Conservation (phyloP, 2,797 vertebrate genomes). For the Buceros bicornis region DNA sequence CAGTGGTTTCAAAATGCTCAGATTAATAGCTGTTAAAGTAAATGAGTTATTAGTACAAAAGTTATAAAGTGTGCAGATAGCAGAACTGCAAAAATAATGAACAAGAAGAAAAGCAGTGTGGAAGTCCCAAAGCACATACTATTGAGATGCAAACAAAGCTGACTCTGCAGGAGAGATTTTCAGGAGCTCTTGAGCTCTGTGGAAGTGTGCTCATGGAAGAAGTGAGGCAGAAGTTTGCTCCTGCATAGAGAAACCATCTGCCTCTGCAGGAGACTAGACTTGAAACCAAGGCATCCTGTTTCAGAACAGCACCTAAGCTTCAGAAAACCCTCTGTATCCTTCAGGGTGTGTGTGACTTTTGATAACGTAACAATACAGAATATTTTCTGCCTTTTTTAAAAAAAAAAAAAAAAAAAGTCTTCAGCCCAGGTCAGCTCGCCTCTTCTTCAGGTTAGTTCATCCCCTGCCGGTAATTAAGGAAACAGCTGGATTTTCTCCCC, state of each 20-base stretch:
- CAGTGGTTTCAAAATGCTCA: not conserved
- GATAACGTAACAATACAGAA: not conserved
- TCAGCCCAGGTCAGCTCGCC: not conserved
- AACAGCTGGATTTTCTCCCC: not conserved
- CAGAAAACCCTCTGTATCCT: not conserved
- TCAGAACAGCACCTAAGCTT: not conserved
- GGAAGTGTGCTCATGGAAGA: not conserved
- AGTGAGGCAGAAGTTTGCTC: not conserved
- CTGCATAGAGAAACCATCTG: not conserved
- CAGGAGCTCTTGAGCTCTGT: not conserved
- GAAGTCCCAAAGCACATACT: not conserved
- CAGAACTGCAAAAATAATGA: not conserved
- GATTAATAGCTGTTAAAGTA: constrained; percentile 19
- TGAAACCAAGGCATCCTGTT: not conserved
- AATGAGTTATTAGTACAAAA: constrained; percentile 3
- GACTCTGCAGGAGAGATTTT: not conserved
- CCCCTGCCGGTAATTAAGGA: not conserved
- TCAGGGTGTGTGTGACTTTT: not conserved
- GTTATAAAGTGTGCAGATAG: not conserved
- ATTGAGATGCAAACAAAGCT: not conserved
- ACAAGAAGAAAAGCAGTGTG: not conserved
- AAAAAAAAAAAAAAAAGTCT: not conserved
- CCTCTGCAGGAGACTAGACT: not conserved
- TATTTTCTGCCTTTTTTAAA: no score
- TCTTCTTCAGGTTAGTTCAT: not conserved